Conservation (phyloP, 2,888 invertebrate species). For the Oasisia sp. region DNA sequence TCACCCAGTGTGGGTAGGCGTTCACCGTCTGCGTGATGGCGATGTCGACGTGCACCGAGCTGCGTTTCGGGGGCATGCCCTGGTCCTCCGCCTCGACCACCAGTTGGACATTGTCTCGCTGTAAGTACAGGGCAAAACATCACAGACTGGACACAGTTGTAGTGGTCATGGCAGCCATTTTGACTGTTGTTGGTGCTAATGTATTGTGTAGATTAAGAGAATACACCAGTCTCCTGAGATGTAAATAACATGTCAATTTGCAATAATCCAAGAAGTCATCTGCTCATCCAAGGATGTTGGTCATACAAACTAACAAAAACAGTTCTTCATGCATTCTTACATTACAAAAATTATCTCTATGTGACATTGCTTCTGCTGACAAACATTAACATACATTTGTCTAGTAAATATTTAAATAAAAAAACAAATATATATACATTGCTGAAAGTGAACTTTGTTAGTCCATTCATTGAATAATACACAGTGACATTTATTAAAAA, state of each 20-base stretch:
- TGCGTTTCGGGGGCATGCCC: slow-evolving; percentile 92
- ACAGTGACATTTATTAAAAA: slow-evolving; percentile 73
- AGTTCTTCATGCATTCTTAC: no score
- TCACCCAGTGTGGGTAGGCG: slow-evolving; percentile 46
- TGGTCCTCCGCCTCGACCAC: slow-evolving; percentile 98
- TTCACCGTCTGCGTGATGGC: slow-evolving; percentile 79
- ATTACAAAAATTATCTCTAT: no score
- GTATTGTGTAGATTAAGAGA: no score
- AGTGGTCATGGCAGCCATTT: no score
- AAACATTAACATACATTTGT: background rate
- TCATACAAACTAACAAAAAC: no score
- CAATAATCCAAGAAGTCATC: no score
- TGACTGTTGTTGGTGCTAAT: no score
- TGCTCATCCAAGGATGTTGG: no score
- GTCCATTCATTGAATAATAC: slow-evolving; percentile 80
- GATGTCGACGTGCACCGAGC: slow-evolving; percentile 97
- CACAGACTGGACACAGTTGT: background rate
- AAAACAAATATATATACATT: background rate
- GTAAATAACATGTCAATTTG: no score
- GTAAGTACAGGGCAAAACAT: slow-evolving; percentile 61
- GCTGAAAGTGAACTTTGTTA: slow-evolving; percentile 39
- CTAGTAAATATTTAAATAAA: background rate
- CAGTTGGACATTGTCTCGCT: slow-evolving; percentile 66
- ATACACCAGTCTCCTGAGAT: no score
- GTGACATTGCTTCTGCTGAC: background rate